Evolutionary conservation across 2,113 vertebrate genomes (phyloP), one percentile per base, ranked within the genome.

Genomic region (Perccottus glenii): DNA sequence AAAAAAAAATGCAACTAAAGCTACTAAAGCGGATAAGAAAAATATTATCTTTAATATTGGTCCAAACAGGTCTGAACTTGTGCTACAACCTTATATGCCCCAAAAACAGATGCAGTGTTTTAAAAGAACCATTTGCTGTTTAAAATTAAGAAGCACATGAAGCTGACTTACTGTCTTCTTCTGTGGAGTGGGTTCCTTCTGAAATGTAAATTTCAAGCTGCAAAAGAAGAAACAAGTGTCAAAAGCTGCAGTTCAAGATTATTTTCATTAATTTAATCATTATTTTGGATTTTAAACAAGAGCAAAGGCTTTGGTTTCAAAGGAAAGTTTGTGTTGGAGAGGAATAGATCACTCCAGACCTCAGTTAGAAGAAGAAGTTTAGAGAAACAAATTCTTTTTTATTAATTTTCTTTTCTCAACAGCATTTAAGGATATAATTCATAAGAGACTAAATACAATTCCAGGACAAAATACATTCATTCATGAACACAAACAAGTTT

Each of bases 151-250:
- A 55, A 48, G 52, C 6, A 19, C 10, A 50, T 3, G 11, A 38
- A 48, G 55, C 1, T 51, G 1, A 97, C 98, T 97, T 91, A 99
- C 98, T 95, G 71, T 99, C 98, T 71, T 98, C 96, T 46, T 99
- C 98, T 0, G 96, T 99, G 33, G 96, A 95, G 81, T 99, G 98
- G 0, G 95, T 95, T 83, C 98, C 97, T 78, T 99, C 96, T 14
- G 95, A 95, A 77, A 99, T 96, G 92, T 98, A 99, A 85, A 99
- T 97, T 79, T 99, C 97, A 93, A 99, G 75, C 98, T 99, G 85
- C 32, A 75, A 74, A 81, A 81, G 45, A 4, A 75, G 48, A 50
- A 73, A 62, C 4, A 60, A 16, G 1, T 1, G 5, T 76, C 40
- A 76, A 71, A 67, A 46, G 38, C 12, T 9, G 11, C 2, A 57